phyloP scores from a whole-genome alignment of 2,113 vertebrate genomes.

The Lophura nycthemera region DNA sequence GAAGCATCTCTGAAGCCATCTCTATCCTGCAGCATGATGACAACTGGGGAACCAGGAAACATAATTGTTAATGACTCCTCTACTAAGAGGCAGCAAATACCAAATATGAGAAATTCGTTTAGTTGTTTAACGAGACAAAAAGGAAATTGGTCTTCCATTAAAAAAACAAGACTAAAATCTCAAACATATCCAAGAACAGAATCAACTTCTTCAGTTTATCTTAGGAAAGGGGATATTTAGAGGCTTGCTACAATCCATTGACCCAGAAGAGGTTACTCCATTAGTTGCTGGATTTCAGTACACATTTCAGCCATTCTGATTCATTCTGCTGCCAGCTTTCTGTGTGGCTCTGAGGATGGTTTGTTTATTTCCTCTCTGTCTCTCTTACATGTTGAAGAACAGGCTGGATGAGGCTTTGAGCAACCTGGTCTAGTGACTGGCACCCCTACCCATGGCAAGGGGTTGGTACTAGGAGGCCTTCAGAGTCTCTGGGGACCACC shows the following conservation, averaged over 20 bases:
- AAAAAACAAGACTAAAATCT: neutral
- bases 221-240: neutral
- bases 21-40: rapidly evolving
- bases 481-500: too few relatives aligned
- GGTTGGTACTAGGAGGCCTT: neutral
- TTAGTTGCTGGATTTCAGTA: neutral
- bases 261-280: too few relatives aligned
- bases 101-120: neutral
- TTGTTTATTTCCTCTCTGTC: neutral
- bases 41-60: neutral
- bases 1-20: neutral
- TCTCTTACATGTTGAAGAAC: too few relatives aligned
- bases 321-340: neutral
- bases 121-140: neutral
- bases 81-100: rapidly evolving
- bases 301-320: rapidly evolving
- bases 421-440: neutral
- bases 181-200: neutral
- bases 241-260: neutral
- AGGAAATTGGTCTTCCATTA: neutral
- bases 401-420: too few relatives aligned
- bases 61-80: rapidly evolving
- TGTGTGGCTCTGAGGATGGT: neutral
- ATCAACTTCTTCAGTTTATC: neutral
- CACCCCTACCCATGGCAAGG: neutral